Conservation (phyloP, 2,888 invertebrate genomes). For the Drosophila glabriapex region DNA sequence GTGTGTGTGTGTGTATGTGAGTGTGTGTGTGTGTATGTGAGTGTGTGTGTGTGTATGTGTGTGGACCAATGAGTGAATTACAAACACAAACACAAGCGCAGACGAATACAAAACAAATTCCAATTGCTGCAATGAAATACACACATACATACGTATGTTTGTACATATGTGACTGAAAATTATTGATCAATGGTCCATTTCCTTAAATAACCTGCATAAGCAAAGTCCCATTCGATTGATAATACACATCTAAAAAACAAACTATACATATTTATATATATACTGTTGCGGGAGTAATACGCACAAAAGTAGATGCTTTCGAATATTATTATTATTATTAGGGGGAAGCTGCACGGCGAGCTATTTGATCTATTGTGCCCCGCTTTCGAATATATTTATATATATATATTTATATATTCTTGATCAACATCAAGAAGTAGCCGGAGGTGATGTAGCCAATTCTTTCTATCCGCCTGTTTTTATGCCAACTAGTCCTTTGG, state of each 20-base stretch:
- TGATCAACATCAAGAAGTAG: neutral
- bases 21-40: too few relatives aligned
- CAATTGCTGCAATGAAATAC: constrained; percentile 41
- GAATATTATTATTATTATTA: too few relatives aligned
- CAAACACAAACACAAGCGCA: constrained; percentile 19
- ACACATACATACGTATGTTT: neutral
- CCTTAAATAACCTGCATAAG: constrained; percentile 19
- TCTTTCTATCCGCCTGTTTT: too few relatives aligned
- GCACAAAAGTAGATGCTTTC: neutral
- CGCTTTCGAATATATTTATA: neutral
- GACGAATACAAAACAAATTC: constrained; percentile 12
- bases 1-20: neutral
- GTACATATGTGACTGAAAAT: constrained; percentile 8
- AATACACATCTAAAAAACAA: neutral
- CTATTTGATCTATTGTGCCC: too few relatives aligned
- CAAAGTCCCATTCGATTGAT: neutral
- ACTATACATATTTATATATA: neutral
- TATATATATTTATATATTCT: neutral
- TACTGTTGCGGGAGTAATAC: neutral
- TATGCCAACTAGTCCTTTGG: neutral
- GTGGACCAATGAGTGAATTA: constrained; percentile 50
- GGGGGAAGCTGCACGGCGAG: too few relatives aligned
- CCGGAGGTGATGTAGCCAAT: neutral
- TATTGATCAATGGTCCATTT: constrained; percentile 25
- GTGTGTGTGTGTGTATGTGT: neutral